These are phyloP conservation scores for Zelleria hepariella DNA, from an alignment of 2,888 invertebrate species.

Conservation along the genomic window DNA sequence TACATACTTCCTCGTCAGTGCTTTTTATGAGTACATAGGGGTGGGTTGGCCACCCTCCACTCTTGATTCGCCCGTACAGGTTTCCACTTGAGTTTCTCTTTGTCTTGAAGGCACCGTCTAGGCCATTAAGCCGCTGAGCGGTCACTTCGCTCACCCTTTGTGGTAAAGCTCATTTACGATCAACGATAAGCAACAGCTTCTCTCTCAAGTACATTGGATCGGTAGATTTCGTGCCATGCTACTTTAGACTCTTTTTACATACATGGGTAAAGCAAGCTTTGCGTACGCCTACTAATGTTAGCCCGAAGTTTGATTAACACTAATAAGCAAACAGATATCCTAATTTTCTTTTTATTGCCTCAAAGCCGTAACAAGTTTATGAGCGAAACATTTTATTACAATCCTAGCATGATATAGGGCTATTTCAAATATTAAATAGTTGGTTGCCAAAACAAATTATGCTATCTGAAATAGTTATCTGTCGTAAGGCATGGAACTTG, in stretches of 20 bases:
- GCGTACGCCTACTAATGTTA: background rate
- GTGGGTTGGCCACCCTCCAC: background rate
- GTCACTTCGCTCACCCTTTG: background rate
- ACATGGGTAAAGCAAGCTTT: too few species aligned
- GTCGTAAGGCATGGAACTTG: too few species aligned
- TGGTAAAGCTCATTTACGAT: background rate
- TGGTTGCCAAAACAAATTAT: background rate
- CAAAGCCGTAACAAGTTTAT: background rate
- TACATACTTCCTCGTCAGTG: background rate
- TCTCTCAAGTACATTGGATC: too few species aligned
- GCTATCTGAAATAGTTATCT: background rate
- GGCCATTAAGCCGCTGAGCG: background rate
- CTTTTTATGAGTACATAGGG: background rate
- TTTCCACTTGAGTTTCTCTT: background rate
- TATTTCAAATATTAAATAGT: background rate
- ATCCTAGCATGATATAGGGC: background rate
- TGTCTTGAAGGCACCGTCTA: background rate
- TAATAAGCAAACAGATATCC: background rate
- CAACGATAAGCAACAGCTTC: too few species aligned
- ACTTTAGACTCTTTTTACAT: too few species aligned
- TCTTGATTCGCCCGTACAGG: background rate
- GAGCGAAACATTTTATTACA: background rate
- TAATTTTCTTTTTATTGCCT: background rate
- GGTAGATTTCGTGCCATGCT: too few species aligned
- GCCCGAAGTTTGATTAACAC: background rate